Percentiles rank a stretch among this genome's conserved stretches.
phyloP scores from a whole-genome alignment of 2,113 vertebrate species.

The Phalacrocorax pelagicus region DNA sequence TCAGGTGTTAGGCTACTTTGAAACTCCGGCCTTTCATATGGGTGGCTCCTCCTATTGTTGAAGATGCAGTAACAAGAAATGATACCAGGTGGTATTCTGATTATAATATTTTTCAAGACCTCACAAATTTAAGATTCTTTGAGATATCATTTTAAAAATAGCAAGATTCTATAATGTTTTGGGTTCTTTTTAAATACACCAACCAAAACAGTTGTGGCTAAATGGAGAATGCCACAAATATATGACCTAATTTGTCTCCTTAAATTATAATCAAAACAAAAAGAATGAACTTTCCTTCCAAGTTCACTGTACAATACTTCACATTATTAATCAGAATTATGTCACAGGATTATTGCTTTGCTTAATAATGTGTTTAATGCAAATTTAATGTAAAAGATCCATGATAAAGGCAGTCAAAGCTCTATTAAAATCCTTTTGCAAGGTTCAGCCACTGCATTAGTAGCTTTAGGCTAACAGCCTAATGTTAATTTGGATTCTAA shows the following conservation, averaged over 20 bases:
- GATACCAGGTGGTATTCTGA: neutral
- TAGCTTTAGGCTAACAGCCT: slow-evolving; percentile 32
- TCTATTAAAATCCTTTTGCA: slow-evolving; percentile 48
- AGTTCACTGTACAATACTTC: slow-evolving; percentile 28
- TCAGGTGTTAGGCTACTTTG: neutral
- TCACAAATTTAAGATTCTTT: neutral
- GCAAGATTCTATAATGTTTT: neutral
- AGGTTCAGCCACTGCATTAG: slow-evolving; percentile 42
- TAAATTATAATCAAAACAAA: slow-evolving; percentile 5
- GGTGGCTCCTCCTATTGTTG: neutral
- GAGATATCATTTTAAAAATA: neutral
- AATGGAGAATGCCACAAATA: neutral
- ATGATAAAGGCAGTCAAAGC: slow-evolving; percentile 45
- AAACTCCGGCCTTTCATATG: neutral
- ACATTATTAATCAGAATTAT: slow-evolving; percentile 51
- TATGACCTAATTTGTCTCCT: neutral
- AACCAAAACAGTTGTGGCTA: neutral
- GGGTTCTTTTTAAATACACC: neutral
- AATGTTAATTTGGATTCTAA: slow-evolving; percentile 47
- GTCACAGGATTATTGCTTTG: slow-evolving; percentile 46
- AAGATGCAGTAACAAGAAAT: neutral
- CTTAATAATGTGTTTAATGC: slow-evolving; percentile 66
- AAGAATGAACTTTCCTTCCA: neutral
- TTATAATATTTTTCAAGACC: neutral
- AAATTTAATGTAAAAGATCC: slow-evolving; percentile 64